Conservation (phyloP, 2,888 invertebrate species). For the Tetropium fuscum region DNA sequence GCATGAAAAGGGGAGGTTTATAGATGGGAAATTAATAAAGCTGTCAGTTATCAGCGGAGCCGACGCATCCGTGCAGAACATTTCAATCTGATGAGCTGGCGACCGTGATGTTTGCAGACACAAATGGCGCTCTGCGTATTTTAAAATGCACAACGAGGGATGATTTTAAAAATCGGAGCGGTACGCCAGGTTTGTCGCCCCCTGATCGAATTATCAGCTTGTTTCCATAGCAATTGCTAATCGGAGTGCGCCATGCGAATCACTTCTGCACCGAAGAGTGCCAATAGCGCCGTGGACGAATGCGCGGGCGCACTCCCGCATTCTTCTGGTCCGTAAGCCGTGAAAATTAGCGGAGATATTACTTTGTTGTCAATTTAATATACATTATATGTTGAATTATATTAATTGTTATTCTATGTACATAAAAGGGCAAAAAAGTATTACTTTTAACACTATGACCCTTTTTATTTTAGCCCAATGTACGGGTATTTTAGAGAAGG, state of each 20-base stretch:
- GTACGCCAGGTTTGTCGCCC: constrained; percentile 63
- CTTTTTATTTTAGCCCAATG: too few relatives aligned
- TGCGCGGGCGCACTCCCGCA: constrained; percentile 32
- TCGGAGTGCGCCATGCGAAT: constrained; percentile 67
- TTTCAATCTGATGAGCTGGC: constrained; percentile 65
- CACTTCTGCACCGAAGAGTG: constrained; percentile 63
- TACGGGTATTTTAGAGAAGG: too few relatives aligned
- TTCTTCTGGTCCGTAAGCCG: constrained; percentile 14
- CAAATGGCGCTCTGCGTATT: constrained; percentile 64
- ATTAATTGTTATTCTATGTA: too few relatives aligned
- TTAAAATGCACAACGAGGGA: constrained; percentile 59
- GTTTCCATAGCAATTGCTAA: constrained; percentile 73
- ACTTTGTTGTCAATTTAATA: too few relatives aligned
- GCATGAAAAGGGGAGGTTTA: constrained; percentile 51
- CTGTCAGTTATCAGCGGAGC: constrained; percentile 76
- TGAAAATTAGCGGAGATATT: constrained; percentile 21
- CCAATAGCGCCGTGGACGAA: constrained; percentile 60
- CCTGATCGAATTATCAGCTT: constrained; percentile 65
- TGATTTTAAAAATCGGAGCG: constrained; percentile 68
- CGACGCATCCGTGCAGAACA: constrained; percentile 64
- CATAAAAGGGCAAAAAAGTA: too few relatives aligned
- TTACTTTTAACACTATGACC: too few relatives aligned
- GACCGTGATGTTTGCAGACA: constrained; percentile 63
- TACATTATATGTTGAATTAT: too few relatives aligned
- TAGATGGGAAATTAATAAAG: constrained; percentile 81